Evolutionary conservation across 2,888 invertebrate species (phyloP), one percentile per base, ranked within the genome.

Genomic region (Brachyptera risi): DNA sequence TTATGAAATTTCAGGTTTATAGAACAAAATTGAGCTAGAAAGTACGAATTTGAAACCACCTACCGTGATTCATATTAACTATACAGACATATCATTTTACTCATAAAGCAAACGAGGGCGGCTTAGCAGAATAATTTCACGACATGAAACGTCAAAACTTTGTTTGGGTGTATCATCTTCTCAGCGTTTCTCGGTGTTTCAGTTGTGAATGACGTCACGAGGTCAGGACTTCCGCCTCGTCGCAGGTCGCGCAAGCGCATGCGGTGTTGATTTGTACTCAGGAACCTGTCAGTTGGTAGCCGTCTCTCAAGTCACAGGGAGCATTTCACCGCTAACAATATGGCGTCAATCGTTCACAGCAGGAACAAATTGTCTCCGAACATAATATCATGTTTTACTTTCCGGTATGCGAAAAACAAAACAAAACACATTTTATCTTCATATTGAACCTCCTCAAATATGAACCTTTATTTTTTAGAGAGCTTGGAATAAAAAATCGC

Each of bases 271-370:
- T 38, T 38, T 38, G 40, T 38, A 38, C 40, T 17, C 13, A n/a
- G n/a, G 15, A 38, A 15, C 17, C 40, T 35, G 35, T 9, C 13
- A 35, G 7, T 35, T 35, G 35, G 13, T 35, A n/a, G n/a, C n/a
- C n/a, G 40, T 38, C n/a, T n/a, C n/a, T n/a, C n/a, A n/a, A n/a
- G 3, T 38, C 40, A n/a, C 40, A 38, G 40, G 40, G 40, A 15
- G 40, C 40, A 38, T 38, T 38, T 38, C 40, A 38, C 13, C 40
- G 3, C 4, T n/a, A n/a, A 17, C 40, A 38, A 38, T 38, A 38
- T 38, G 40, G 40, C 40, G 40, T 38, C 40, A n/a, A 38, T 38
- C 40, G 13, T 38, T n/a, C 40, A 38, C 40, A 38, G 40, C 17
- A 11, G 40, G 40, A 17, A 17, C 3, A 17, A 15, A 17, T 38